Base-by-base conservation (phyloP, 2,888 invertebrate species). In the Parelbella ahira region DNA sequence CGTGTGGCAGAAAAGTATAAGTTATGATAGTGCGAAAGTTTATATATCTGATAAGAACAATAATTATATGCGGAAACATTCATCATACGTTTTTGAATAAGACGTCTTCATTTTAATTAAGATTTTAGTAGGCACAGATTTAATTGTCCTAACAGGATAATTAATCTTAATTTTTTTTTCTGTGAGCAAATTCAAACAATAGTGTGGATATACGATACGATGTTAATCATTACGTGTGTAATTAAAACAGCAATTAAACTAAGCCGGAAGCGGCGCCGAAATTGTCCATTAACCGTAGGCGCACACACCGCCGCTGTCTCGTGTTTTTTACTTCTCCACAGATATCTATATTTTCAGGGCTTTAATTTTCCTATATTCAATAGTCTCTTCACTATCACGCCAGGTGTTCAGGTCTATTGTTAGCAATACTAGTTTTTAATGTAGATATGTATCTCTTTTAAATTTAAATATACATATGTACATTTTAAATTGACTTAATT, bases 181-280 rank as follows among this genome's bases (percentile, higher is more conserved):
- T 59, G 63, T 56, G 60, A 62, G 63, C 53, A 60, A 65, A 63
- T 69, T 60, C 51, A 51, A 71, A 79, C 76, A 80, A 79, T 78
- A 67, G 69, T 67, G 48, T 62, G 66, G 32, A 57, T 39, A 25
- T 19, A 41, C 20, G 12, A 60, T 59, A 51, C 46, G 71, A 78
- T 78, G 52, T 61, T 76, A 73, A 80, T 80, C 73, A 57, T 67
- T 60, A 54, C 63, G 68, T 68, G 65, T 68, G 66, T 63, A 78
- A 78, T 82, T 76, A 77, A 74, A 75, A 76, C 69, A 69, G 63
- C 76, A 78, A 84, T 83, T 83, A 78, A 77, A 74, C 75, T 73
- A 74, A 71, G 74, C 74, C 77, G 79, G 76, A 79, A 82, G 73
- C 65, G 64, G 56, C 63, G 65, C 65, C 67, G 59, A 73, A 75